Base-by-base conservation (phyloP, 2,113 vertebrate genomes). In the Phylloscopus whistleri region DNA sequence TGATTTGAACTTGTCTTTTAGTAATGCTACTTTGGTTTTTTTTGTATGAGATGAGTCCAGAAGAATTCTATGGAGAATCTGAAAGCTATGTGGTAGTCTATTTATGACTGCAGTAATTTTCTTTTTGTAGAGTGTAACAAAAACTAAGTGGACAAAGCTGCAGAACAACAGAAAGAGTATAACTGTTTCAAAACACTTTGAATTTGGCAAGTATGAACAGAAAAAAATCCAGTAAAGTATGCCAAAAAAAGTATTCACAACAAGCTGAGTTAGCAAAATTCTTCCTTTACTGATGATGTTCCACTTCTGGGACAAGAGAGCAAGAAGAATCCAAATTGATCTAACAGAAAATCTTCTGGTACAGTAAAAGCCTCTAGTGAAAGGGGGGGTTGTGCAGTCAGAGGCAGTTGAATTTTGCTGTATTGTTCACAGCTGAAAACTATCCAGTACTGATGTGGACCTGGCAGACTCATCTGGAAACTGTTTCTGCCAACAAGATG, bases 401-500 rank as follows among this genome's bases (percentile, higher is more conserved):
- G 48, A 87, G 46, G 60, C 66, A 91, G 67, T 48, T 94, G 31
- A 52, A 88, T 62, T 81, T 46, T 87, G 90, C 84, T 82, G 52
- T 52, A 52, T 73, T 90, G 39, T 89, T 63, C 74, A 89, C 94
- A 59, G 58, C 6, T 94, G 95, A 96, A 96, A 95, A 77, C 75
- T 48, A 68, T 93, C 96, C 93, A 96, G 73, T 75, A 83, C 79
- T 80, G 94, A 84, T 94, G 91, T 11, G 48, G 91, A 74, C 59
- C 79, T 96, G 91, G 94, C 96, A 98, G 92, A 39, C 41, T 94
- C 63, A 77, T 87, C 77, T 78, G 70, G 55, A 89, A 97, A 64
- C n/a, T 94, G 83, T 16, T 66, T 67, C 70, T 95, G 95, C 88
- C 93, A 96, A 79, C 78, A 91, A 96, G 96, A 96, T 97, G 68